Evolutionary conservation across 2,797 vertebrate genomes (phyloP), one percentile per base, ranked within the genome.

Genomic region (Botia kubotai): DNA sequence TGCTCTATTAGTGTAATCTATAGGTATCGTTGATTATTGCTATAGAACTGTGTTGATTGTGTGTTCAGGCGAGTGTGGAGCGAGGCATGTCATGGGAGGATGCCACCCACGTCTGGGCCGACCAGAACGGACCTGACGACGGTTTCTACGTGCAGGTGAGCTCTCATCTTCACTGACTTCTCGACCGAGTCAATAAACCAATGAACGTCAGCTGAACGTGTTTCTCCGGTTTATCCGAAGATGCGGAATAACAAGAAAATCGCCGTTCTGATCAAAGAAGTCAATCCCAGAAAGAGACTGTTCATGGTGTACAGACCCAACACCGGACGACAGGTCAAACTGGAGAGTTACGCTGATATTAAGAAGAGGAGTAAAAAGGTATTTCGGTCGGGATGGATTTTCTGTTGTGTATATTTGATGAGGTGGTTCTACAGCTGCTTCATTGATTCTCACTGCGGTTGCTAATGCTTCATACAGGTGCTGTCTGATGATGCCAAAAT

Each of bases 341-440:
- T 98, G 89, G 98, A 99, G 93, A 95, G 94, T 0, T 96, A 96
- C 48, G 81, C 91, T 6, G 98, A 99, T 89, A 94, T 99, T 83
- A 97, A 95, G 91, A 99, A 99, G 91, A 98, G 97, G 91, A 99
- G 97, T 33, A 99, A 99, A 88, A 99, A 99, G 96, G 98, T 99
- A 90, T 43, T 63, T 62, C 23, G 14, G 23, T 60, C 39, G 2
- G 8, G 43, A 46, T 46, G 43, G 43, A 10, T 8, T 46, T 46
- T 11, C 8, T 46, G 33, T 33, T 33, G 33, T 5, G 43, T 12
- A 16, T 52, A 16, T 52, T 16, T 52, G 16, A 52, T 16, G 16
- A 2, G 46, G 0, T 48, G 13, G 0, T 52, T 52, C 14, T 52
- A 10, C 10, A 46, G 43, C 8, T 46, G 43, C 8, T 46, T 46